phyloP scores from a whole-genome alignment of 2,888 invertebrate genomes.

The Eupsilia transversa region DNA sequence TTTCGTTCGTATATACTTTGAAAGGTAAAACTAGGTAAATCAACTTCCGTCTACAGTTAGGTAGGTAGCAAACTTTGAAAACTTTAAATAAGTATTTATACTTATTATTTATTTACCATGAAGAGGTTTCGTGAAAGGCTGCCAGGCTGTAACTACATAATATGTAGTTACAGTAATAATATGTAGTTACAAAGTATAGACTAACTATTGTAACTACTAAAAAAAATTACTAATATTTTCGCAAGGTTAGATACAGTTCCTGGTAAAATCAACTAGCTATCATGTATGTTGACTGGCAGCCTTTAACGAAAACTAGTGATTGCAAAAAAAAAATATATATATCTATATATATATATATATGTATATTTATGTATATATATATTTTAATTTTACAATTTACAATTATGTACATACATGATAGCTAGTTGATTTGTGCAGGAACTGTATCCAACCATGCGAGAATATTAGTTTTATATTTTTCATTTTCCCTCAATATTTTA shows the following conservation, averaged over 20 bases:
- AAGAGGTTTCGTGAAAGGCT: not conserved
- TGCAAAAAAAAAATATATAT: too few relatives aligned
- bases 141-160: not conserved
- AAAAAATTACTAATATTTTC: not conserved
- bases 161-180: too few relatives aligned
- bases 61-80: not conserved
- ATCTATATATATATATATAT: too few relatives aligned
- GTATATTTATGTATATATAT: too few relatives aligned
- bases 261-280: not conserved
- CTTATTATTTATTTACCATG: not conserved
- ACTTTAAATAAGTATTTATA: not conserved
- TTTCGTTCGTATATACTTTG: slow-evolving; percentile 11
- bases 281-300: too few relatives aligned
- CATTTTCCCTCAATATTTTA: not conserved
- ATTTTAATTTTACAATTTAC: too few relatives aligned
- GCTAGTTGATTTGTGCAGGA: not conserved
- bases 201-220: too few relatives aligned
- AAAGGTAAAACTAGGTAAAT: slow-evolving; percentile 2
- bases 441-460: not conserved
- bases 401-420: too few relatives aligned
- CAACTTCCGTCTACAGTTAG: not conserved
- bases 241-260: not conserved
- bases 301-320: too few relatives aligned
- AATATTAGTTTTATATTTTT: not conserved
- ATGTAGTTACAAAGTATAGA: too few relatives aligned